Evolutionary conservation across 2,797 vertebrate species (phyloP), one percentile per base, ranked within the genome.

Genomic region (Pagetopsis macropterus): DNA sequence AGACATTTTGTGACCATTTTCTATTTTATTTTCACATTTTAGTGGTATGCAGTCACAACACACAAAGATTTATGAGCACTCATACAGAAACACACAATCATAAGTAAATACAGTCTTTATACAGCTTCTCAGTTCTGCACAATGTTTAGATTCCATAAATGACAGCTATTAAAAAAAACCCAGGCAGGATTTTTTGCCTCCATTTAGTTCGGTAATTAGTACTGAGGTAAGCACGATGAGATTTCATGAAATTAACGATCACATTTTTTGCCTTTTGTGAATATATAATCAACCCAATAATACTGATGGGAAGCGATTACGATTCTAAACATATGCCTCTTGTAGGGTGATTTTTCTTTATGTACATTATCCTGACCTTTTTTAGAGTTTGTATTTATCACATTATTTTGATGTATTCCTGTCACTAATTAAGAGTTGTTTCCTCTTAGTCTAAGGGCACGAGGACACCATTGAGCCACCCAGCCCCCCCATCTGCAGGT

Each of bases 381-480:
- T 37, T 37, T 11, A 3, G 43, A 0, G 41, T 1, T 1, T 31
- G 3, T 27, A 27, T 27, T 45, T 11, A 13, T 14, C 23, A 11
- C 27, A 1, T 37, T 37, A 10, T 37, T 6, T 8, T 9, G 6
- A 5, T 48, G 23, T 7, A 23, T 37, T 41, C 4, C 12, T 33
- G 50, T 48, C 31, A 31, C 52, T 52, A 46, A 45, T 21, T 3
- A 65, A 49, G 43, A 6, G 1, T 14, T 55, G 21, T 45, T 7
- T 61, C 17, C 27, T 45, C 11, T 11, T 41, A 37, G 33, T 4
- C 56, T 16, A 49, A 59, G 43, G 19, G 1, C 6, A 16, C 33
- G 11, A 64, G 61, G 43, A 55, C 49, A 64, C 50, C 55, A 15
- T 60, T 17, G 43, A 64, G 9, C 31, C 23, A 45, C 33, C 33